phyloP scores from a whole-genome alignment of 1,140 invertebrate genomes.

The Cyclargus thomasi region DNA sequence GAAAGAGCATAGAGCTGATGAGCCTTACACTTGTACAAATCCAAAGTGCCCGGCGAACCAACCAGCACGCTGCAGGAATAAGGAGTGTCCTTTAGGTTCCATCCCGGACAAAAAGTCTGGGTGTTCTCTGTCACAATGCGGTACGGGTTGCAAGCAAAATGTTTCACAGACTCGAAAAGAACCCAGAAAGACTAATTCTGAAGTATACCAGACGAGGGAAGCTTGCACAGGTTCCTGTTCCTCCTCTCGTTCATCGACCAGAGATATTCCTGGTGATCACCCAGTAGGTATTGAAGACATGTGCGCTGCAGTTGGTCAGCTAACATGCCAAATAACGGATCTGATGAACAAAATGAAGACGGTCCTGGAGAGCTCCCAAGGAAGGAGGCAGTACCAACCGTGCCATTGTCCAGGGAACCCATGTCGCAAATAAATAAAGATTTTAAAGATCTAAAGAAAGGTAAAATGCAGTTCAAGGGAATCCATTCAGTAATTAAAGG shows the following conservation, averaged over 20 bases:
- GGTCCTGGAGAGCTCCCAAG: constrained; percentile 21
- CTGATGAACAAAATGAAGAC: constrained; percentile 47
- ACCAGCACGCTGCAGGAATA: constrained; percentile 27
- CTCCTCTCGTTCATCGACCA: constrained; percentile 26
- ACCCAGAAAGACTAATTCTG: background rate
- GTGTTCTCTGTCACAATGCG: background rate
- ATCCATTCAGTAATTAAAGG: no score
- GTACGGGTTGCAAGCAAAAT: background rate
- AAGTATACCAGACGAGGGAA: constrained; percentile 14
- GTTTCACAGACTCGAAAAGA: background rate
- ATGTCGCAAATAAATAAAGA: constrained; percentile 17
- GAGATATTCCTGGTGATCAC: constrained; percentile 33
- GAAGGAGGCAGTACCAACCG: constrained; percentile 33
- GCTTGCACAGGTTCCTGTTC: constrained; percentile 20
- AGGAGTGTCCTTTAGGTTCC: constrained; percentile 31
- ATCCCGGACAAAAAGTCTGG: background rate
- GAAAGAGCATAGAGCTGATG: constrained; percentile 32
- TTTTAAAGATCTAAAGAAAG: no score
- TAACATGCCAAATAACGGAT: constrained; percentile 45
- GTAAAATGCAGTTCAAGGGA: no score
- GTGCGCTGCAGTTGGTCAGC: constrained; percentile 49
- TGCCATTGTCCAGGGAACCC: constrained; percentile 53
- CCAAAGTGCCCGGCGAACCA: constrained; percentile 35
- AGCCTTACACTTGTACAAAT: constrained; percentile 35
- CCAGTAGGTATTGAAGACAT: constrained; percentile 41